A percentile compares a stretch with the other conserved stretches of the same genome.
These are phyloP conservation scores for Phymanthus crucifer DNA, from an alignment of 92 coral and sea anemone genomes.

Conservation along the genomic window DNA sequence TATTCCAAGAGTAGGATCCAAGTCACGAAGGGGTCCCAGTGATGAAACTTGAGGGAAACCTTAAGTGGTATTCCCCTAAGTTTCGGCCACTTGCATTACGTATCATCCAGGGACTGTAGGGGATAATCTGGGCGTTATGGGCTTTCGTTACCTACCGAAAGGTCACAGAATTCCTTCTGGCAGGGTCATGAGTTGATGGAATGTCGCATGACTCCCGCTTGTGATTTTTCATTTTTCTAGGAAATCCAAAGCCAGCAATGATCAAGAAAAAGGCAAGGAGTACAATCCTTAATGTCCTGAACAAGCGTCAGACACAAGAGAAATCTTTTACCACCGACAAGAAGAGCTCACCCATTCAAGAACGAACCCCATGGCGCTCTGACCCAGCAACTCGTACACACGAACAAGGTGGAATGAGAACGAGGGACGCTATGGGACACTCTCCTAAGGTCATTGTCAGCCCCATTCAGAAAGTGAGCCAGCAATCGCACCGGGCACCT, in stretches of 20 bases:
- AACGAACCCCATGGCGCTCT: slow-evolving; percentile 25
- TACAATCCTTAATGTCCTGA: slow-evolving; percentile 75
- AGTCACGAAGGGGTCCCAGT: too few relatives aligned
- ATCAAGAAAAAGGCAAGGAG: slow-evolving; percentile 75
- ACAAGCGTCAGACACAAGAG: slow-evolving; percentile 78
- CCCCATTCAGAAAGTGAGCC: not conserved
- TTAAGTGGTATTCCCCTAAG: too few relatives aligned
- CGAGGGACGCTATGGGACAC: not conserved
- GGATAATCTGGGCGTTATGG: too few relatives aligned
- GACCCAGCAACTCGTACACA: slow-evolving; percentile 28
- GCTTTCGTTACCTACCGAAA: too few relatives aligned
- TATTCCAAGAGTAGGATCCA: too few relatives aligned
- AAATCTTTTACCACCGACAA: slow-evolving; percentile 48
- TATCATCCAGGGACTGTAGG: too few relatives aligned
- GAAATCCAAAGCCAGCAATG: slow-evolving; percentile 28
- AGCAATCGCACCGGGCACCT: slow-evolving; percentile 14
- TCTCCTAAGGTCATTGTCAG: not conserved
- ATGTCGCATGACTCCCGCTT: not conserved
- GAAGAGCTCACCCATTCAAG: slow-evolving; percentile 32
- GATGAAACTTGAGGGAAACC: too few relatives aligned
- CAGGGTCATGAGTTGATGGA: not conserved
- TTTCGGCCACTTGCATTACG: too few relatives aligned
- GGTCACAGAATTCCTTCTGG: not conserved
- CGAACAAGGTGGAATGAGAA: slow-evolving; percentile 10
- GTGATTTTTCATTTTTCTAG: slow-evolving; percentile 5